Evolutionary conservation across 1,140 invertebrate species (phyloP), one percentile per base, ranked within the genome.

Genomic region (Brachionus angularis): DNA sequence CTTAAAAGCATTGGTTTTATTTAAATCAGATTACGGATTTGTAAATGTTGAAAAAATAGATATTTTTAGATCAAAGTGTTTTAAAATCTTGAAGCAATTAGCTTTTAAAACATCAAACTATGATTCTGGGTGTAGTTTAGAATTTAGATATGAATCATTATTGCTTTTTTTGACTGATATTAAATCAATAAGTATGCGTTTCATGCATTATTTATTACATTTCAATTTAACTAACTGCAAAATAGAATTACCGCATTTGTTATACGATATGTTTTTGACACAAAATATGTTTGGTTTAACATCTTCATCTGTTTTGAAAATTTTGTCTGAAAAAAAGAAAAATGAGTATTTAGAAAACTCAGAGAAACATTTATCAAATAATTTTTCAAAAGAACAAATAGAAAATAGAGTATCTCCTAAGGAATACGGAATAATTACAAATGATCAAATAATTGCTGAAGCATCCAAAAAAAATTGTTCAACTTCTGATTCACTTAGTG

Each of bases 161-260:
- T 23, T 58, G 16, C 27, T 58, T 1, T 21, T 36, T 1, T 18
- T 58, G n/a, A 58, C 53, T 12, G 53, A 58, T 36, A 42, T 58
- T 14, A 58, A 58, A 18, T 58, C 53, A 36, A 58, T 58, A 23
- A 58, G 53, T 33, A 58, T 58, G 53, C 36, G 53, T 23, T 58
- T 58, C 36, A 58, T 58, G 53, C 53, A 58, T 36, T 58, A 58
- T 58, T 39, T 58, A 23, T 39, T 58, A 1, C 53, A 58, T 21
- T 58, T 58, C 14, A 39, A 58, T 12, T 23, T 39, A 2, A 34
- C 36, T 4, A 21, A 12, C n/a, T 23, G 33, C 2, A 21, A 58
- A 0, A 58, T 58, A 16, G 33, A 58, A 33, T 8, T 58, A 23
- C 53, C 53, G 3, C n/a, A 58, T 39, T 42, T 58, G 27, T 58